phyloP scores from a whole-genome alignment of 2,797 vertebrate species.

The Denticeps clupeoides region DNA sequence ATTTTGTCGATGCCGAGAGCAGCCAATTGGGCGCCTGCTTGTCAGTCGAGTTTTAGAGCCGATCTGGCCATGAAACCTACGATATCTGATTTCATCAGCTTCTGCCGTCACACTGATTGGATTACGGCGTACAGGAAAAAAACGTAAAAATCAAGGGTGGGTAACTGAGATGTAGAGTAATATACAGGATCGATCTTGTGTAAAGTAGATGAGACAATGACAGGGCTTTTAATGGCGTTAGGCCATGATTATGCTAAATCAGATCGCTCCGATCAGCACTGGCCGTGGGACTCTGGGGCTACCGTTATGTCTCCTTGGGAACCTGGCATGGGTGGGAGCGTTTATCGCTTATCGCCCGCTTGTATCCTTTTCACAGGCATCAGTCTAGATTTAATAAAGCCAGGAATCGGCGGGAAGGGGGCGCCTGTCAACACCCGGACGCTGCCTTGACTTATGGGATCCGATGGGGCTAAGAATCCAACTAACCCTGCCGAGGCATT shows the following conservation, averaged over 20 bases:
- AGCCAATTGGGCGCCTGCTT: too few relatives aligned
- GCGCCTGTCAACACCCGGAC: slow-evolving; percentile 21
- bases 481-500: slow-evolving; percentile 33
- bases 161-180: slow-evolving; percentile 11
- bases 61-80: too few relatives aligned
- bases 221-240: slow-evolving; percentile 30
- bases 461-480: slow-evolving; percentile 38
- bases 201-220: slow-evolving; percentile 10
- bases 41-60: too few relatives aligned
- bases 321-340: slow-evolving; percentile 24
- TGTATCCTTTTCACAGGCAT: slow-evolving; percentile 31
- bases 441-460: slow-evolving; percentile 43
- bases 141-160: neutral
- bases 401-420: slow-evolving; percentile 14
- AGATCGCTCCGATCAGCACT: slow-evolving; percentile 7
- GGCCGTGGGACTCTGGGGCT: slow-evolving; percentile 6
- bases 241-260: slow-evolving; percentile 32
- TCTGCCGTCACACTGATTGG: slow-evolving; percentile 42
- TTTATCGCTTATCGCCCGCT: slow-evolving; percentile 16
- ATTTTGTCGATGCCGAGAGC: too few relatives aligned
- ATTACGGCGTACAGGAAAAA: slow-evolving; percentile 29
- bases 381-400: slow-evolving; percentile 52
- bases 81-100: slow-evolving; percentile 36
- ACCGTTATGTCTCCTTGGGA: slow-evolving; percentile 41
- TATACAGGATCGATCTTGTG: slow-evolving; percentile 10